Evolutionary conservation across 2,113 vertebrate genomes (phyloP), one percentile per base, ranked within the genome.

Genomic region (Platichthys flesus): DNA sequence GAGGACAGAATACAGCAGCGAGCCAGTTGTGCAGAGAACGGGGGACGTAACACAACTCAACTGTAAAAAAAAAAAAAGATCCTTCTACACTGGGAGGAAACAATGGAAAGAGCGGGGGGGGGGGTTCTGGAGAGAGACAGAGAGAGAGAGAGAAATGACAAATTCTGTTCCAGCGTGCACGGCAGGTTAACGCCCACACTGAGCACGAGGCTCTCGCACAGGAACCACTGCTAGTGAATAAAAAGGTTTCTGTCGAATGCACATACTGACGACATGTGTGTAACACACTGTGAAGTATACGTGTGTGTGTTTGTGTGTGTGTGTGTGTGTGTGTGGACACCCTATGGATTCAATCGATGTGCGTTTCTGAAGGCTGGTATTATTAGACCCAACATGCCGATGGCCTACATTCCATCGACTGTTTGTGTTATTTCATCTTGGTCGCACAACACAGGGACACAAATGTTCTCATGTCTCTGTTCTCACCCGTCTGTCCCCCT

Each of bases 91-190:
- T 35, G 63, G 56, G 65, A 76, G 71, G 79, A 62, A 81, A 74
- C 86, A 82, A 82, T 75, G 82, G 84, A 80, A 58, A 63, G 72
- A 67, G 74, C 5, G 0, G 28, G 5, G 28, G 28, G 55, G 61
- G 69, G 62, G 54, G 57, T 65, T 42, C 16, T 56, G 75, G 73
- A 59, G 73, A 67, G 28, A 31, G 28, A 31, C 5, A 31, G 28
- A 31, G 76, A 67, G 28, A 31, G 71, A 14, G 67, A 66, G 49
- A 58, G 2, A 24, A 24, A 24, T 24, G 24, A 24, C 24, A 24
- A 24, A 24, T 24, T 2, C 24, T 2, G 2, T 24, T 24, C 24
- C 24, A 24, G 24, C 24, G 24, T 24, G 24, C 24, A 24, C 24
- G 2, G 24, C 24, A 24, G 24, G 24, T 24, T 24, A 24, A 24